Evolutionary conservation across 23 tunicate genomes (phyloP), one percentile per base, ranked within the genome.

Genomic region (Diplosoma virens): DNA sequence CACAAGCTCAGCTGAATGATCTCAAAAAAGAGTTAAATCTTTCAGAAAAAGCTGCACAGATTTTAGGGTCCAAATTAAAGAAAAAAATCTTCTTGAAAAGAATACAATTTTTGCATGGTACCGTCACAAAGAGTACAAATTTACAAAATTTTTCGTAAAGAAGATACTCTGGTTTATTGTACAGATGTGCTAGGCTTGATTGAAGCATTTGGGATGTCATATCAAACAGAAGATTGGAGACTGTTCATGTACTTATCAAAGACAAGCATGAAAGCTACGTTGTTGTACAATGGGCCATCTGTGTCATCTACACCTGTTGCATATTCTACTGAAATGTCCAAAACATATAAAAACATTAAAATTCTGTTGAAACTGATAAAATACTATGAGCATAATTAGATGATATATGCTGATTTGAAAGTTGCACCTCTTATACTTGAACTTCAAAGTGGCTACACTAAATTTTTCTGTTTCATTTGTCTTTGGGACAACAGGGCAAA

Each of bases 381-480:
- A 36, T 63, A 63, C 70, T 17, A 46, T 22, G 58, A 70, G 58
- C 58, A 70, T 27, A 70, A 70, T 27, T 70, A 59, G 76, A 20
- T 37, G 30, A 46, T 70, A 70, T 70, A 59, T 46, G 28, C 58
- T 70, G 76, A 70, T 70, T 32, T 70, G 24, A 70, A 70, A 70
- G 58, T 37, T 70, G 58, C 37, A 70, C 28, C 76, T 70, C 1
- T 70, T 18, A 45, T 70, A 70, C 58, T 37, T 70, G 59, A 59
- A 45, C 27, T 70, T 46, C 58, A 37, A 70, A 9, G 76, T 63
- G 70, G 35, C 35, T 63, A 63, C 70, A 20, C 37, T 63, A 63
- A 63, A 29, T 63, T 63, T 20, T 36, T 36, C 35, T 63, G 63
- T 20, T 16, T 56, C 24, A 4, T 56, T 56, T 56, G 63, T 56